Evolutionary conservation across 2,113 vertebrate genomes (phyloP), one percentile per base, ranked within the genome.

Genomic region (Hystrix cristata): DNA sequence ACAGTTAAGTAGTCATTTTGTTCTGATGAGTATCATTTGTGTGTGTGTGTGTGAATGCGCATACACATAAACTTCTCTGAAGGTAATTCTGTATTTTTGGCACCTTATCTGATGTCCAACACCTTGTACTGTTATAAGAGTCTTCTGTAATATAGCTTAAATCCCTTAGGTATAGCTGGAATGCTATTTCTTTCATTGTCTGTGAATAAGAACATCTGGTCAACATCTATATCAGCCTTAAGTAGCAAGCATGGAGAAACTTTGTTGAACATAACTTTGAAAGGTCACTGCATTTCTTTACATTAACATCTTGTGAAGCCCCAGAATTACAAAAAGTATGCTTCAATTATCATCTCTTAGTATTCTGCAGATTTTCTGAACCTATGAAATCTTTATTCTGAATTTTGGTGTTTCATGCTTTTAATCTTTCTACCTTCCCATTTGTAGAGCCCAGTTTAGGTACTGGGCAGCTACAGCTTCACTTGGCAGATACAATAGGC

Each of bases 201-300:
- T 21, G 78, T 55, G 59, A 87, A 88, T 59, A 46, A 89, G 59
- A 72, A 95, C 71, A 90, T 83, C 94, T 96, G 91, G 76, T 83
- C 34, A 81, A 88, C 62, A 79, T 79, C 55, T 74, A 2, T 57
- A 69, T 55, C 3, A 72, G 62, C 46, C 27, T 79, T 46, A 74
- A 79, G 38, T 1, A 92, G 65, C 59, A 90, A 76, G 43, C 31
- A 34, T 11, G 51, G 25, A 84, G 59, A 90, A 43, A 46, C 7
- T 59, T 31, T 53, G 81, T 78, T 78, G 76, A 89, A 82, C 18
- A 93, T 72, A 96, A 90, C 48, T 83, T 87, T 71, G 57, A 92
- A 96, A 60, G 69, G 34, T 76, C 71, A 95, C 13, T 16, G 0
- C 46, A 88, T 71, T 92, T 96, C 12, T 92, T 60, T 15, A 57